phyloP scores from a whole-genome alignment of 2,797 vertebrate genomes.

The Pseudochaenichthys georgianus region DNA sequence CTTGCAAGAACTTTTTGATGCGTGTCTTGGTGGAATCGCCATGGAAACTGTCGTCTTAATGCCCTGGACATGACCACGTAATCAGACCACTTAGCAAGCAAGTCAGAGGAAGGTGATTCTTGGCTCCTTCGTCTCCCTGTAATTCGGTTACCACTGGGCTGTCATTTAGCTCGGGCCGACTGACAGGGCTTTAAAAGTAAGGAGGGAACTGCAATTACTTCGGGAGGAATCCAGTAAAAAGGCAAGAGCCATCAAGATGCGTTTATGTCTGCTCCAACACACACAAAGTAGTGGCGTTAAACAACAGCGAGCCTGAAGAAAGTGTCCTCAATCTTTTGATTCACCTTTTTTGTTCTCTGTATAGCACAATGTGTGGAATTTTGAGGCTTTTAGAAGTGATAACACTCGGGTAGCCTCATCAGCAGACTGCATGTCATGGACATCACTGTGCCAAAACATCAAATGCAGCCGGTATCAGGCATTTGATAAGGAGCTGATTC shows the following conservation, averaged over 20 bases:
- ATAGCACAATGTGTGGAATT: slow-evolving; percentile 29
- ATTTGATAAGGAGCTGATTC: slow-evolving; percentile 55
- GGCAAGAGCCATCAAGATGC: slow-evolving; percentile 48
- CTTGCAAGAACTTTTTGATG: slow-evolving; percentile 37
- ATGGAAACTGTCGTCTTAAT: slow-evolving; percentile 53
- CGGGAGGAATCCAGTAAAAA: slow-evolving; percentile 51
- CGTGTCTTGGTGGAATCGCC: slow-evolving; percentile 23
- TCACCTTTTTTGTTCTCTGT: slow-evolving; percentile 5
- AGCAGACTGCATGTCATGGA: slow-evolving; percentile 36
- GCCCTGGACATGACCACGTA: slow-evolving; percentile 55
- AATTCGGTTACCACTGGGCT: slow-evolving; percentile 71
- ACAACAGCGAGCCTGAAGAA: slow-evolving; percentile 42
- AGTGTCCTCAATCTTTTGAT: slow-evolving; percentile 49
- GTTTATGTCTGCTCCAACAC: slow-evolving; percentile 60
- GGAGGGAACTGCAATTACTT: slow-evolving; percentile 70
- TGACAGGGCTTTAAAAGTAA: slow-evolving; percentile 70
- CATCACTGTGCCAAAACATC: slow-evolving; percentile 36
- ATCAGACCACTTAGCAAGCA: slow-evolving; percentile 71
- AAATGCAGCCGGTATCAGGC: slow-evolving; percentile 43
- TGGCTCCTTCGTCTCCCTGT: slow-evolving; percentile 59
- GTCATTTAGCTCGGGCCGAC: slow-evolving; percentile 68
- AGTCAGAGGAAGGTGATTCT: slow-evolving; percentile 64
- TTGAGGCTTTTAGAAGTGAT: slow-evolving; percentile 48
- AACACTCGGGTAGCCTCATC: slow-evolving; percentile 38
- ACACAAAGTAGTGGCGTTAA: slow-evolving; percentile 29